Evolutionary conservation across 2,113 vertebrate genomes (phyloP).

Genomic region (Ursus arctos): DNA sequence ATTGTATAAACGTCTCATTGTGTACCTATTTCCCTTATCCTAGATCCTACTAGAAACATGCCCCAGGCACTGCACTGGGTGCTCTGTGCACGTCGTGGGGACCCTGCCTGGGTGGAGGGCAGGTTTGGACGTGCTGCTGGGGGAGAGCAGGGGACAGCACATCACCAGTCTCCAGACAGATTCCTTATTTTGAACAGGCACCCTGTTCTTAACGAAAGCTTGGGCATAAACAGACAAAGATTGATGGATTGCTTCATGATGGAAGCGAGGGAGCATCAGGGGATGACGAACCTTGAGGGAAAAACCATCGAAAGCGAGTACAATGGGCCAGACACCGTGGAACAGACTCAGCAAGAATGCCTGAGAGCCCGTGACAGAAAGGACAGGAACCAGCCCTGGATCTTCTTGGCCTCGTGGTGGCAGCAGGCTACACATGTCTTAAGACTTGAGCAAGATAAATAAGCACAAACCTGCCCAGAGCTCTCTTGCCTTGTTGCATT

Average conservation of each 20-base stretch:
- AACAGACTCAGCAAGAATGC: background rate
- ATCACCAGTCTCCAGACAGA: fast-evolving
- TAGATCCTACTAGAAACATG: background rate
- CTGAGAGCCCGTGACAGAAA: fast-evolving
- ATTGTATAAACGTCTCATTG: background rate
- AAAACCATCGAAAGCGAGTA: background rate
- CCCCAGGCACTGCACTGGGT: background rate
- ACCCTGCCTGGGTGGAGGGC: background rate
- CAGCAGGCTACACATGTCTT: background rate
- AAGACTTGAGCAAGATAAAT: background rate
- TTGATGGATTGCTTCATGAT: background rate
- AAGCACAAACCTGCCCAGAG: background rate
- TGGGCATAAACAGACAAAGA: background rate
- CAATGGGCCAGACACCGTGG: background rate
- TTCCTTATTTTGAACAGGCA: background rate
- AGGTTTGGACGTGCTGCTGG: background rate
- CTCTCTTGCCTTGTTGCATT: background rate
- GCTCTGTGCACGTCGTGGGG: background rate
- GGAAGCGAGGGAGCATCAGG: background rate
- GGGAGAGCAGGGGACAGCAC: background rate
- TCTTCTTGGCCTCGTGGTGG: background rate
- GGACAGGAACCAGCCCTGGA: background rate
- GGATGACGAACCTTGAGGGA: background rate
- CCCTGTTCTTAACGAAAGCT: background rate
- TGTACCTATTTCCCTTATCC: background rate